Evolutionary conservation across 2,113 vertebrate genomes (phyloP).

Genomic region (Catagonus wagneri): DNA sequence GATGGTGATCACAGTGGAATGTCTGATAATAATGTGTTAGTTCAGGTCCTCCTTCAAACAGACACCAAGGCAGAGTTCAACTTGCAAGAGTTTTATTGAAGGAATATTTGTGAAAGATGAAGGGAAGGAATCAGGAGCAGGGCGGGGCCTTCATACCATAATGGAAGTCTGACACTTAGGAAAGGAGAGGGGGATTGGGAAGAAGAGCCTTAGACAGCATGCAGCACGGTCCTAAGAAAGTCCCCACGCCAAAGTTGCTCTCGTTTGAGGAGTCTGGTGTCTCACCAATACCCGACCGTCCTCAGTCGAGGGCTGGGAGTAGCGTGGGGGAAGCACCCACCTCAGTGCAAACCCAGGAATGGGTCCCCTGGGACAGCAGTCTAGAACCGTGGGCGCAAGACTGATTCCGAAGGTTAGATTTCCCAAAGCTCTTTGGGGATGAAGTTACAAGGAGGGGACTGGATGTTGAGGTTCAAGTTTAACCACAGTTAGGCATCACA

Average conservation of each 20-base stretch:
- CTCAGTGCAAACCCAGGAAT: neutral
- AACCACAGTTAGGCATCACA: neutral
- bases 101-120: slow-evolving; percentile 15
- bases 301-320: neutral
- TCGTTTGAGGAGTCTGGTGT: neutral
- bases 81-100: slow-evolving; percentile 41
- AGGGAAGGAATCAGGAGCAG: neutral
- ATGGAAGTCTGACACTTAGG: neutral
- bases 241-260: neutral
- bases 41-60: slow-evolving; percentile 46
- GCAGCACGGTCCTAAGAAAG: neutral
- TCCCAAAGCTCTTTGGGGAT: neutral
- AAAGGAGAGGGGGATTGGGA: neutral
- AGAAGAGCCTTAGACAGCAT: neutral
- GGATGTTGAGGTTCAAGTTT: neutral
- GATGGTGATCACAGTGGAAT: slow-evolving; percentile 33
- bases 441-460: neutral
- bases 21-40: neutral
- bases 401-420: neutral
- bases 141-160: neutral
- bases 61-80: slow-evolving; percentile 38
- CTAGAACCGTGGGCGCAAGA: neutral
- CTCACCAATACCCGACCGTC: neutral
- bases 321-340: neutral
- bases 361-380: neutral